Evolutionary conservation across 1,140 invertebrate genomes (phyloP).

Genomic region (Drosophila orosa): DNA sequence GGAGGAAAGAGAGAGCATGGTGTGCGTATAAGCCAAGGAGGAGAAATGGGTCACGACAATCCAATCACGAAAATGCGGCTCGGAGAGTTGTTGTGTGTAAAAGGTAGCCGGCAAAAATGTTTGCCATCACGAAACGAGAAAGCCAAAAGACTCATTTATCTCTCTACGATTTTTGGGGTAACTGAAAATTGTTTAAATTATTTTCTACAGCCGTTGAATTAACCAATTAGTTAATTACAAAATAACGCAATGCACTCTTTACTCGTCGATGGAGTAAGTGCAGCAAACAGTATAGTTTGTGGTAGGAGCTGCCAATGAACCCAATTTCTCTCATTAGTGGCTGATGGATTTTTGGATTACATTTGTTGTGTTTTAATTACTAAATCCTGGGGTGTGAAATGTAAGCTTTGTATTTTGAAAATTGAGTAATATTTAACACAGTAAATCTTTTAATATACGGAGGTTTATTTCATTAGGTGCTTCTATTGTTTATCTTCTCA

Average conservation of each 20-base stretch:
- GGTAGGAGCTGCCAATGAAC: not conserved
- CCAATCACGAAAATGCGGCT: slow-evolving; percentile 56
- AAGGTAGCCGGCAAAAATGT: slow-evolving; percentile 70
- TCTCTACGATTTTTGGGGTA: slow-evolving; percentile 13
- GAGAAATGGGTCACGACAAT: slow-evolving; percentile 69
- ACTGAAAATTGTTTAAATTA: slow-evolving; percentile 23
- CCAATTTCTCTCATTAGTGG: slow-evolving; percentile 23
- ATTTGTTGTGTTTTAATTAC: slow-evolving; percentile 7
- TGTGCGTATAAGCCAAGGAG: slow-evolving; percentile 11
- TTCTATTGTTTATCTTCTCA: too few species aligned
- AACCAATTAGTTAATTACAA: slow-evolving; percentile 38
- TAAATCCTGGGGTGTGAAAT: not conserved
- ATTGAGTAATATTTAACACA: not conserved
- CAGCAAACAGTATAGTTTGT: slow-evolving; percentile 8
- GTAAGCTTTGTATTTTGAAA: not conserved
- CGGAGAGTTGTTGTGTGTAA: slow-evolving; percentile 42
- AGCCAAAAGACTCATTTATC: slow-evolving; percentile 23
- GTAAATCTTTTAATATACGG: not conserved
- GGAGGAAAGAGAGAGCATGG: slow-evolving; percentile 8
- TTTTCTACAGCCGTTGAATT: slow-evolving; percentile 18
- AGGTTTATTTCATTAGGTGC: not conserved
- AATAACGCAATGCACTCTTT: slow-evolving; percentile 20
- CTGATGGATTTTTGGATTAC: not conserved
- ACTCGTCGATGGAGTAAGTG: slow-evolving; percentile 15
- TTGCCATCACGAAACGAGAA: slow-evolving; percentile 52